phyloP scores from a whole-genome alignment of 2,113 vertebrate genomes.

The Ceuthmochares aereus region DNA sequence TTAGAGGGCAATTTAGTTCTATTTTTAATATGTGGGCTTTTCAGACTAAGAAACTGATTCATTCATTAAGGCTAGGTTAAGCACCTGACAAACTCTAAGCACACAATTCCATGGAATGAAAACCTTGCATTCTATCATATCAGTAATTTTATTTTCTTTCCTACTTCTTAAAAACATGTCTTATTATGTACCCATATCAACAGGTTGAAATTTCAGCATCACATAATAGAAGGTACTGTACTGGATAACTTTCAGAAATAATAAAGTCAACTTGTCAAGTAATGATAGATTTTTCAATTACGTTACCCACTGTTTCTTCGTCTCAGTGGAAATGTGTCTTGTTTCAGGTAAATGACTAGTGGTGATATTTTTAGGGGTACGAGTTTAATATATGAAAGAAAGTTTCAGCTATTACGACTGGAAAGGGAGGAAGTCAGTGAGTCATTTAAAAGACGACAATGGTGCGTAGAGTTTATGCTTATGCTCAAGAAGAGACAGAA shows the following conservation, averaged over 20 bases:
- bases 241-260: neutral
- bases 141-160: neutral
- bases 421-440: neutral
- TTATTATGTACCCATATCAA: neutral
- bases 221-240: neutral
- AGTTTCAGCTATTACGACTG: neutral
- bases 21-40: neutral
- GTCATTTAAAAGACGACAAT: neutral
- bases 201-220: neutral
- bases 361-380: neutral
- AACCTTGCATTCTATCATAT: neutral
- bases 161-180: neutral
- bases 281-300: neutral
- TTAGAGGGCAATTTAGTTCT: neutral
- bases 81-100: neutral
- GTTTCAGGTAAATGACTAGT: neutral
- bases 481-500: neutral
- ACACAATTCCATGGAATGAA: neutral
- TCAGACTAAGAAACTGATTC: neutral
- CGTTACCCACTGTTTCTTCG: neutral
- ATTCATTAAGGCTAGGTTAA: neutral
- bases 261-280: neutral
- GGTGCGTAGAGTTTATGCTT: neutral
- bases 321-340: neutral
- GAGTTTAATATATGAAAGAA: neutral